Percentiles rank a stretch among this genome's conserved stretches.
These are phyloP conservation scores for Andrena trimmerana DNA, from an alignment of 2,888 invertebrate genomes.

Conservation along the genomic window DNA sequence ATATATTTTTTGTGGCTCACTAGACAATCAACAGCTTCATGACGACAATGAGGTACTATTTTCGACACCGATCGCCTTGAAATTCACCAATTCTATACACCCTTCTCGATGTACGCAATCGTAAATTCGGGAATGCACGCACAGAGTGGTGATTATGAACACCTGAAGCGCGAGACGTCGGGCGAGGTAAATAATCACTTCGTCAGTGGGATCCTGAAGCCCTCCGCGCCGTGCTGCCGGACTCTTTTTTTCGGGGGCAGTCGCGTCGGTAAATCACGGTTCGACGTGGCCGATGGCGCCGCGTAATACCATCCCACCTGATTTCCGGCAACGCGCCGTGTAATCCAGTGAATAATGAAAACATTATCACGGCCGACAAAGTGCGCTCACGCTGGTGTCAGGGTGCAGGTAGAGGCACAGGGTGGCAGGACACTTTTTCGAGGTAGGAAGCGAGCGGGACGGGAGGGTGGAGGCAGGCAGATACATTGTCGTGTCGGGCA, in stretches of 20 bases:
- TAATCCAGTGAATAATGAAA: constrained; percentile 78
- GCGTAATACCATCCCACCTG: constrained; percentile 71
- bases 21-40: no score
- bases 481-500: constrained; percentile 78
- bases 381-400: constrained; percentile 62
- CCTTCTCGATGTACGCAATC: not conserved
- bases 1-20: no score
- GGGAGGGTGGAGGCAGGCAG: constrained; percentile 44
- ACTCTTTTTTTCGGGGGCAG: constrained; percentile 33
- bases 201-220: not conserved
- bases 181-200: constrained; percentile 32
- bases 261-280: constrained; percentile 67
- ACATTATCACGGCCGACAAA: constrained; percentile 73
- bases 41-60: no score
- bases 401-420: constrained; percentile 49
- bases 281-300: constrained; percentile 63
- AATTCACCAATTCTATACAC: no score
- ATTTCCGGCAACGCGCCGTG: constrained; percentile 72
- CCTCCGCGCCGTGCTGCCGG: constrained; percentile 10
- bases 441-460: constrained; percentile 21
- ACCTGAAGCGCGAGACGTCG: not conserved
- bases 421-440: constrained; percentile 66
- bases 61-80: no score
- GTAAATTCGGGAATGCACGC: not conserved
- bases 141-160: not conserved